Evolutionary conservation across 2,113 vertebrate species (phyloP).

Genomic region (Hippocampus abdominalis): DNA sequence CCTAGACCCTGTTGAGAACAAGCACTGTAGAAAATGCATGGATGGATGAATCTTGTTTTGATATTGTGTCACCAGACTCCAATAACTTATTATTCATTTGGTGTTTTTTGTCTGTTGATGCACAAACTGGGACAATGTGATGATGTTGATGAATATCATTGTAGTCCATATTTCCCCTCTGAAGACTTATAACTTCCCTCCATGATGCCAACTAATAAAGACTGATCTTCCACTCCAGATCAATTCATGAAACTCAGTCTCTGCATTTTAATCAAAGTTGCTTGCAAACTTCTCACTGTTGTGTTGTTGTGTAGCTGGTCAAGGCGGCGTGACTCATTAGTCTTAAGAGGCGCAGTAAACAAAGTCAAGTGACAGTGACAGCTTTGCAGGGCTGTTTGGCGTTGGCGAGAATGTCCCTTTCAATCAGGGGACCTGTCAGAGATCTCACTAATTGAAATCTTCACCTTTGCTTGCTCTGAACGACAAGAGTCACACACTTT

Average conservation of each 20-base stretch:
- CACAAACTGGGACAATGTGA: background rate
- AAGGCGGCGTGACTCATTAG: background rate
- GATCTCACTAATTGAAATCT: slow-evolving; percentile 3
- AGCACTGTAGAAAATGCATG: background rate
- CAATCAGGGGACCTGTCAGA: background rate
- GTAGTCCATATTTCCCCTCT: background rate
- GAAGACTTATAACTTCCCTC: background rate
- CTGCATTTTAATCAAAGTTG: slow-evolving; percentile 7
- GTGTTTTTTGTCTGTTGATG: background rate
- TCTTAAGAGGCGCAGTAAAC: background rate
- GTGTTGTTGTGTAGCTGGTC: background rate
- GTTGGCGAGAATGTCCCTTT: slow-evolving; percentile 2
- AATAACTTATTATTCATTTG: background rate
- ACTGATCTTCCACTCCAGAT: background rate
- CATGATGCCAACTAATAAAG: background rate
- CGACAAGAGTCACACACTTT: background rate
- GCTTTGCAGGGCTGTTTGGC: background rate
- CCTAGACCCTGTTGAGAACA: background rate
- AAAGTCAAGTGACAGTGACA: background rate
- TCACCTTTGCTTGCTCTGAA: background rate
- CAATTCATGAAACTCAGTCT: background rate
- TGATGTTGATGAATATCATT: background rate
- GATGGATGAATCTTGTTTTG: background rate
- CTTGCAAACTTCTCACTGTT: background rate
- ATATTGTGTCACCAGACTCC: background rate